Base-by-base conservation (phyloP, 2,797 vertebrate genomes). In the Meriones psammophilus region DNA sequence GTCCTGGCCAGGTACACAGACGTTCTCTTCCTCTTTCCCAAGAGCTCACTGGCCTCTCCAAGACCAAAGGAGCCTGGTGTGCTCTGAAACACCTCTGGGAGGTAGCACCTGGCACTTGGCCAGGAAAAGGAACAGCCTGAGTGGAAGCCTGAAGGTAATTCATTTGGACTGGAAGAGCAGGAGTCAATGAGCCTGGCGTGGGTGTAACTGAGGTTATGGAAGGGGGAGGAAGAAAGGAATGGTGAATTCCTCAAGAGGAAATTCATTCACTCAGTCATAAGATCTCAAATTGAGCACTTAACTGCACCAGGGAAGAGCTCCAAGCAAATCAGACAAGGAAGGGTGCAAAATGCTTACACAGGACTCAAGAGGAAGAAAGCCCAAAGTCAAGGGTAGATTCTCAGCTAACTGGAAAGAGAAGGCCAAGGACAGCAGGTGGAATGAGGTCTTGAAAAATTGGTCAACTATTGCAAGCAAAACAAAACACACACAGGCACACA, bases 121-220 rank as follows among this genome's bases (percentile, higher is more conserved):
- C 83, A 46, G 79, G 80, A 28, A 68, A 93, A 91, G 62, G 24
- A 84, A 92, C 64, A 58, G 50, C 86, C 28, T 50, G 71, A 91
- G 66, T 77, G 83, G 91, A 95, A 94, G 93, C 56, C 15, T n/a
- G 50, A 88, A 33, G 91, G 69, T 78, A 91, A 84, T 17, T 69
- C 71, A 76, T 15, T 0, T 33, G 22, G 26, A 22, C 68, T 89
- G 0, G 54, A 89, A 74, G 74, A 58, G 8, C 39, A 62, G 69
- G 69, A 74, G 28, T 74, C 87, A 88, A 39, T 60, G 83, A 76
- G 80, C 56, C 42, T 74, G 42, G 68, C 69, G 10, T 42, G n/a
- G 36, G 56, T 80, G 56, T 17, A 42, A 42, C n/a, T 24, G 73
- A 91, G 62, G 50, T 81, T 33, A 33, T 77, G 56, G 66, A 89